Conservation (phyloP, 2,888 invertebrate genomes). For the Patella depressa region DNA sequence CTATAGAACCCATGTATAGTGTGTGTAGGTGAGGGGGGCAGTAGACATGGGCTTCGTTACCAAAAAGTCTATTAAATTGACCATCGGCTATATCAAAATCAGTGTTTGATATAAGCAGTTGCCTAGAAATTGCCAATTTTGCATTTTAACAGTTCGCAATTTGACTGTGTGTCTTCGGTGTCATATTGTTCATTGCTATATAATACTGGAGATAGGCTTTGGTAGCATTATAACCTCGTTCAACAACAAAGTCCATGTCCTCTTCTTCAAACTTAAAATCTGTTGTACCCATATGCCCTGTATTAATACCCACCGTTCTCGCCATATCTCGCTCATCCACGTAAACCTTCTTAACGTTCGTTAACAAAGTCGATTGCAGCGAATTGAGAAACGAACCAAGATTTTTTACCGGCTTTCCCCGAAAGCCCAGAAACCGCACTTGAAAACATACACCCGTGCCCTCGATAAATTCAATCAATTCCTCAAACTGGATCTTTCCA, state of each 20-base stretch:
- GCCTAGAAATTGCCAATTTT: no score
- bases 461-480: conserved; percentile 56
- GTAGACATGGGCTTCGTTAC: no score
- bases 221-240: conserved; percentile 31
- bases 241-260: conserved; percentile 61
- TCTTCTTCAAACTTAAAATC: conserved; percentile 63
- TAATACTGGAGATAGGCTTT: conserved; percentile 11
- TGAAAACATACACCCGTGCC: conserved; percentile 57
- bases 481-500: conserved; percentile 52
- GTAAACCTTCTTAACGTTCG: conserved; percentile 59
- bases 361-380: conserved; percentile 57
- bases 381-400: conserved; percentile 57
- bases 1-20: no score
- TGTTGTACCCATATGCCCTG: conserved; percentile 65
- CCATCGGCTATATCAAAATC: no score
- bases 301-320: conserved; percentile 66
- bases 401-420: conserved; percentile 54
- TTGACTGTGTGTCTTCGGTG: no score
- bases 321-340: conserved; percentile 40
- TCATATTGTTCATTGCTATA: neutral
- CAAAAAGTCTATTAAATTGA: no score
- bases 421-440: conserved; percentile 62
- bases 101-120: no score
- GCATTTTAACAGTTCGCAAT: no score
- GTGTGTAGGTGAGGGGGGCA: no score